These are phyloP conservation scores for Ornithorhynchus anatinus DNA, from an alignment of 2,113 vertebrate genomes.

Conservation along the genomic window DNA sequence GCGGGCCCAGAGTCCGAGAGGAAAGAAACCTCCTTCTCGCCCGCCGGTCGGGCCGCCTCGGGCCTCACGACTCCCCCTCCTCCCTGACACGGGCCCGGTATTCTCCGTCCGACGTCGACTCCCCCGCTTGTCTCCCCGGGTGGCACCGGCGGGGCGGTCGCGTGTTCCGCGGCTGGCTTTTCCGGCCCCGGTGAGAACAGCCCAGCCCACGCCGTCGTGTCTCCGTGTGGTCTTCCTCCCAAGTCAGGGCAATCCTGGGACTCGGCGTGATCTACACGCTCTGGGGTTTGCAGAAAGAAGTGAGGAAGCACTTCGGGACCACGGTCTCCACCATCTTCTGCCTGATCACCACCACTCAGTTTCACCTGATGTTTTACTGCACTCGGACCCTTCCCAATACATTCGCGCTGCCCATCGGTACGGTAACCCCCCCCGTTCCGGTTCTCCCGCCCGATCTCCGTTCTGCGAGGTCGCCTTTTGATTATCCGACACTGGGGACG, in stretches of 20 bases:
- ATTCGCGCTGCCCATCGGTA: conserved; percentile 90
- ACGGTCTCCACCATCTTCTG: conserved; percentile 84
- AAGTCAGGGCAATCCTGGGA: conserved; percentile 87
- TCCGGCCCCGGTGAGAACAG: too few species aligned
- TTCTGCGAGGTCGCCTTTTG: too few species aligned
- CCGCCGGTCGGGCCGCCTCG: fast-evolving
- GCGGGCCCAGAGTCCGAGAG: fast-evolving
- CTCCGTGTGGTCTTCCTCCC: neutral
- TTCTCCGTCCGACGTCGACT: fast-evolving
- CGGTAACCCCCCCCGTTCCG: conserved; percentile 6
- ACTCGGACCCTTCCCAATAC: conserved; percentile 91
- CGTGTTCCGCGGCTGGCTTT: too few species aligned
- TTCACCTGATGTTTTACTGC: conserved; percentile 98
- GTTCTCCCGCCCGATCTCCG: neutral
- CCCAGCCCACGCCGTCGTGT: fast-evolving
- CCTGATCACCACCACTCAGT: conserved; percentile 87
- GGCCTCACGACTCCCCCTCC: neutral
- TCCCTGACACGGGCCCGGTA: too few species aligned
- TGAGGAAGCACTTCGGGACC: conserved; percentile 86
- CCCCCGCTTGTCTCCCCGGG: fast-evolving
- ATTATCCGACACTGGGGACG: too few species aligned
- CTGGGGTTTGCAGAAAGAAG: conserved; percentile 88
- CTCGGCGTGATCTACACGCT: conserved; percentile 77
- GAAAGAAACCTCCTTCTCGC: neutral
- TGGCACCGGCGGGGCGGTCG: fast-evolving